A percentile compares a stretch with the other conserved stretches of the same genome.
phyloP scores from a whole-genome alignment of 2,888 invertebrate genomes.

The Trissoscelio sp. region DNA sequence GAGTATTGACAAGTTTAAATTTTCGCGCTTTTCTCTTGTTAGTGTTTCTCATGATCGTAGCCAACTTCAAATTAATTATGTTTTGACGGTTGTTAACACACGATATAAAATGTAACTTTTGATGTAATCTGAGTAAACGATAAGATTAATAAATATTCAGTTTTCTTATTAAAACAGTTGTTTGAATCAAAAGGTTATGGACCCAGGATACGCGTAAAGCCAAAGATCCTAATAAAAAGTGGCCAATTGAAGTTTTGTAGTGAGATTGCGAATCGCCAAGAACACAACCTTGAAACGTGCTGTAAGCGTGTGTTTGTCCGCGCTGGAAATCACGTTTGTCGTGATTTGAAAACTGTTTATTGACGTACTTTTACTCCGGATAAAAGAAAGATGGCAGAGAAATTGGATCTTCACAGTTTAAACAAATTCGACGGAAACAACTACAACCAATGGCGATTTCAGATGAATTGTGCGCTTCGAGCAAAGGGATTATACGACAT shows the following conservation, averaged over 20 bases:
- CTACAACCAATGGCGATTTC: slow-evolving; percentile 56
- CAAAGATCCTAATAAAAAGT: not conserved
- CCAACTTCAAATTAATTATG: too few species aligned
- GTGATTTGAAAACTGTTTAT: not conserved
- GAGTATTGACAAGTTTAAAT: too few species aligned
- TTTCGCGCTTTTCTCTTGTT: too few species aligned
- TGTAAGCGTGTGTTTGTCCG: slow-evolving; percentile 13
- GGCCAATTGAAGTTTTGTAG: not conserved
- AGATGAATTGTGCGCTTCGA: slow-evolving; percentile 33
- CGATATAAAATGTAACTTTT: too few species aligned
- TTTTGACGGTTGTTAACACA: too few species aligned
- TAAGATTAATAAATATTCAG: too few species aligned
- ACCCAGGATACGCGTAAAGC: slow-evolving; percentile 9
- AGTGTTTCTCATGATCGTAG: too few species aligned
- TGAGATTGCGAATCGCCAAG: not conserved
- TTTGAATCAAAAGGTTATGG: slow-evolving; percentile 39
- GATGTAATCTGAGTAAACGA: too few species aligned
- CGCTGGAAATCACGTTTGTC: slow-evolving; percentile 6
- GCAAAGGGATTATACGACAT: slow-evolving; percentile 42
- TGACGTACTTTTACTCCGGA: not conserved
- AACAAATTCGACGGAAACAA: slow-evolving; percentile 44
- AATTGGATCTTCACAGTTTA: not conserved
- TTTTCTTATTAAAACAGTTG: too few species aligned
- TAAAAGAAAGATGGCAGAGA: slow-evolving; percentile 13
- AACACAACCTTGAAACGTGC: slow-evolving; percentile 3